Base-by-base conservation (phyloP, 2,888 invertebrate species). In the Epinotia nisella region DNA sequence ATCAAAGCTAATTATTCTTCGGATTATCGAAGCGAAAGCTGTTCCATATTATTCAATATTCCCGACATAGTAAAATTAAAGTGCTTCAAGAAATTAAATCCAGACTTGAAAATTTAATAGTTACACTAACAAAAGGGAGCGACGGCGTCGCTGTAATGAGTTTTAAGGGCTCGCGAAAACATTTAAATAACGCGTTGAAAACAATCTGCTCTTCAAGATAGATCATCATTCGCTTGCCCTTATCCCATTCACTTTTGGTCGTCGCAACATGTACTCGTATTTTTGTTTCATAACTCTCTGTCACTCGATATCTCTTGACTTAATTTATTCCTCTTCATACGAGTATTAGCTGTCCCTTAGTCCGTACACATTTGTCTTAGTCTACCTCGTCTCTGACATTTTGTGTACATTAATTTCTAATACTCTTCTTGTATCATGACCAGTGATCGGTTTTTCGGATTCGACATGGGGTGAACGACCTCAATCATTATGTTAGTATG, bases 131-230 rank as follows among this genome's bases (percentile, higher is more conserved):
- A 70, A 70, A 64, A 51, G 70, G 29, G 35, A 11, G 15, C 62
- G 49, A n/a, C 17, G 35, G 35, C 21, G 29, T 35, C 17, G 11
- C 17, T 4, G 51, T 58, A 58, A 64, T 45, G 56, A 45, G 29
- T 62, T 70, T n/a, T 62, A 59, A 59, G 24, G 53, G 56, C 9
- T 39, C 60, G 39, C 60, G 35, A 53, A 24, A 55, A 35, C 39
- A 15, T 60, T 69, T 69, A 53, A 69, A 69, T 51, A 61, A 53
- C 24, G 53, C 19, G 41, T 45, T 49, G 53, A 53, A 69, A 69
- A 61, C 39, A 60, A 39, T 59, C 68, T 35, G 49, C 35, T 39
- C 60, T 51, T 73, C 72, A 73, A 70, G 65, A 70, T 41, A 60
- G 74, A 74, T 29, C 13, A 49, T 49, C 5, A n/a, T 49, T 49